These are phyloP conservation scores for Dryobota labecula DNA, from an alignment of 2,888 invertebrate species.

Conservation along the genomic window DNA sequence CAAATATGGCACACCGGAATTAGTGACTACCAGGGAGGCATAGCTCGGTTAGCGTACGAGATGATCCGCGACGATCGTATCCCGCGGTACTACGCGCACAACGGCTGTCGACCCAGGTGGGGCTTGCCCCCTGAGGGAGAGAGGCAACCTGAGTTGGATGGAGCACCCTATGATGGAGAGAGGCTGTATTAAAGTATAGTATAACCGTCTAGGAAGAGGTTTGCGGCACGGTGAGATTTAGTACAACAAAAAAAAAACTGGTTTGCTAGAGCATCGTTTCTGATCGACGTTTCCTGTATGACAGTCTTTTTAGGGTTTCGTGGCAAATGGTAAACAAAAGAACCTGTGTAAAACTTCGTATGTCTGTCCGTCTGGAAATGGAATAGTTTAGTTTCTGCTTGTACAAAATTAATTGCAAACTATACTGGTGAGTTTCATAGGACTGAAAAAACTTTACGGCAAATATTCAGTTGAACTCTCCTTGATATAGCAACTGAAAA, in stretches of 20 bases:
- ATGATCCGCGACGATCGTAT: slow-evolving; percentile 82
- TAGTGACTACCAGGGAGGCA: slow-evolving; percentile 82
- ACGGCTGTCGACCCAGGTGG: slow-evolving; percentile 83
- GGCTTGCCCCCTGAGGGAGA: slow-evolving; percentile 82
- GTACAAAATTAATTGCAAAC: background rate
- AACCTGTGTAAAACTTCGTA: background rate
- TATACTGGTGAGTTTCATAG: background rate
- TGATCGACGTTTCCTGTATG: background rate
- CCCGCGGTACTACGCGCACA: slow-evolving; percentile 80
- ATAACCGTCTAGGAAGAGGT: background rate
- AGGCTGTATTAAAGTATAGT: slow-evolving; percentile 77
- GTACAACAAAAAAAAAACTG: background rate
- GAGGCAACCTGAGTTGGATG: slow-evolving; percentile 83
- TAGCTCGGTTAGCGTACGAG: slow-evolving; percentile 84
- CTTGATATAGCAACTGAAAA: background rate
- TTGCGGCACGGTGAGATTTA: background rate
- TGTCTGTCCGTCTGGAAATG: background rate
- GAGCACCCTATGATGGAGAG: slow-evolving; percentile 82
- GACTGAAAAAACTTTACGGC: background rate
- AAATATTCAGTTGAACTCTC: background rate
- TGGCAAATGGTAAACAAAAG: background rate
- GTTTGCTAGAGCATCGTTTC: too few species aligned
- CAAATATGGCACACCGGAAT: slow-evolving; percentile 80
- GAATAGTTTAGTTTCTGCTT: background rate
- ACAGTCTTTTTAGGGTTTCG: background rate